These are phyloP conservation scores for Brachyptera putata DNA, from an alignment of 2,888 invertebrate genomes.

Conservation along the genomic window DNA sequence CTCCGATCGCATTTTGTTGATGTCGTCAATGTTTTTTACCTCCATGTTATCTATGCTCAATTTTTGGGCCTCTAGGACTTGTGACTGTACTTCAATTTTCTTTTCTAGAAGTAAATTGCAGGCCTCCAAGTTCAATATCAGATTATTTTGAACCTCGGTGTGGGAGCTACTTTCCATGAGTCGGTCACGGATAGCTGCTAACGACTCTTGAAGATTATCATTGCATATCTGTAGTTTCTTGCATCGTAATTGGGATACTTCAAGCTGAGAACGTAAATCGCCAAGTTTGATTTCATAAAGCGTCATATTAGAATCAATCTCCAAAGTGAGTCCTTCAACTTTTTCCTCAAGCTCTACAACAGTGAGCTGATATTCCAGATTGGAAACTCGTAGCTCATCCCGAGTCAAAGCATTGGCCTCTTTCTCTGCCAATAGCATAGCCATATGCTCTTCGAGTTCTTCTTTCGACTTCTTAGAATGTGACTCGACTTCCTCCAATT, in stretches of 20 bases:
- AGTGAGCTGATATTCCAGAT: slow-evolving; percentile 27
- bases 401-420: not conserved
- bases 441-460: not conserved
- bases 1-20: not conserved
- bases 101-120: not conserved
- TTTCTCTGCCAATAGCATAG: not conserved
- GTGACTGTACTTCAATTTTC: not conserved
- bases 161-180: slow-evolving; percentile 28
- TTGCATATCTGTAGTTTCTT: slow-evolving; percentile 27
- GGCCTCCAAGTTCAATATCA: not conserved
- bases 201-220: slow-evolving; percentile 21
- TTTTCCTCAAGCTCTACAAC: slow-evolving; percentile 31
- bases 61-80: not conserved
- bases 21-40: not conserved
- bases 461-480: not conserved
- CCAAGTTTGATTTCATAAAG: not conserved
- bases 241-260: slow-evolving; percentile 19
- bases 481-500: not conserved
- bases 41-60: slow-evolving; percentile 10
- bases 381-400: slow-evolving; percentile 27
- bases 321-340: slow-evolving; percentile 23
- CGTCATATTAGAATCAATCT: slow-evolving; percentile 4
- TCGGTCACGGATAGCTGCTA: slow-evolving; percentile 27
- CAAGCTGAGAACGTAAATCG: not conserved
- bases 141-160: slow-evolving; percentile 13